Evolutionary conservation across 1,140 invertebrate species (phyloP), one percentile per base, ranked within the genome.

Genomic region (Trachymyrmex septentrionalis): DNA sequence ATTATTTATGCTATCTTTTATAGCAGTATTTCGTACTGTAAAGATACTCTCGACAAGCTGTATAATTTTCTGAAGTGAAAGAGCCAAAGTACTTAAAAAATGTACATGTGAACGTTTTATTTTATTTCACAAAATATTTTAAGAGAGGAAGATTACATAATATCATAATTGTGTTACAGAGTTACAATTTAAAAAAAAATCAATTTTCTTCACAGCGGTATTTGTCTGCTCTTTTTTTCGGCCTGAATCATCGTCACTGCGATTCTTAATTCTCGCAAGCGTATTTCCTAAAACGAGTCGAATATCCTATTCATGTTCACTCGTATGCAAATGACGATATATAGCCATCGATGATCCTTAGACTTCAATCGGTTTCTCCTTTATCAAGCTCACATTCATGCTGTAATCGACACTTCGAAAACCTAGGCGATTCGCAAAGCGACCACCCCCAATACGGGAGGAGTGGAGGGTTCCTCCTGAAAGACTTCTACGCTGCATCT

Each of bases 401-500:
- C 34, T 59, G 30, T 59, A 81, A 27, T 48, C 55, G 66, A 72
- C 59, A 82, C 12, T 73, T 73, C 24, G 38, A 59, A 44, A 30
- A 82, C 30, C 30, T 66, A 57, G 10, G 14, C 30, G 48, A 69
- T 57, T 67, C 48, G 48, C 63, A 34, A 80, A 80, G 63, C 30
- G 67, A 59, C n/a, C 44, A 55, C 19, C 80, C 57, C 21, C 24
- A n/a, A n/a, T 44, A 44, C 9, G 1, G 1, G 21, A 44, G 55
- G 80, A 24, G 61, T 34, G 55, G 14, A 9, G 9, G n/a, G 80
- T 50, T 84, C 48, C 57, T 38, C 19, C 7, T 21, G 27, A 44
- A 69, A 34, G 50, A 34, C 64, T 77, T n/a, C 9, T 34, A 75
- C 53, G 77, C 59, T 89, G 77, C 85, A 77, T 73, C 85, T 89